A percentile compares a stretch with the other conserved stretches of the same genome.
These are phyloP conservation scores for Galaxea fascicularis DNA, from an alignment of 92 coral and sea anemone genomes.

Conservation along the genomic window DNA sequence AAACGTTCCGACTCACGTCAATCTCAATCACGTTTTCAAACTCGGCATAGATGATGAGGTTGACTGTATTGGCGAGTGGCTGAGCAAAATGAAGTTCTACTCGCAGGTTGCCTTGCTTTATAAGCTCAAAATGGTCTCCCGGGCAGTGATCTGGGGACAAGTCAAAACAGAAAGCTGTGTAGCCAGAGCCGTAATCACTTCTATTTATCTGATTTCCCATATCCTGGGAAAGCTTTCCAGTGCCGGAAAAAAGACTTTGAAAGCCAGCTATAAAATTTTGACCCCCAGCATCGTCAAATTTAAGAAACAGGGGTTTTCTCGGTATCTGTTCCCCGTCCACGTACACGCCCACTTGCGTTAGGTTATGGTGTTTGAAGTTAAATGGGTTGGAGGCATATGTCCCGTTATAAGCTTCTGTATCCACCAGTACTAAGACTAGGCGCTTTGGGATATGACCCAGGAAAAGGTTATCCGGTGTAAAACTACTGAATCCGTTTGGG, in stretches of 20 bases:
- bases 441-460: constrained; percentile 52
- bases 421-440: constrained; percentile 55
- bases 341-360: no score
- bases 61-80: constrained; percentile 44
- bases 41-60: constrained; percentile 39
- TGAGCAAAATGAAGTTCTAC: neutral
- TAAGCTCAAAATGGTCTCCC: constrained; percentile 42
- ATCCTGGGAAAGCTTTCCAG: constrained; percentile 48
- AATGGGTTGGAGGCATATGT: constrained; percentile 47
- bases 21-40: no score
- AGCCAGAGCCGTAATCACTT: constrained; percentile 48
- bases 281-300: no score
- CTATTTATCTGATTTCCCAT: constrained; percentile 62
- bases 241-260: no score
- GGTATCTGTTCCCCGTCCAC: no score
- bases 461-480: no score
- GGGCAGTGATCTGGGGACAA: no score
- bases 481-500: no score
- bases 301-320: no score
- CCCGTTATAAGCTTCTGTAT: constrained; percentile 58
- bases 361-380: constrained; percentile 56
- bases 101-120: constrained; percentile 53
- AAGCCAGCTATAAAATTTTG: no score
- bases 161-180: constrained; percentile 25
- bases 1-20: no score